Base-by-base conservation (phyloP, 2,888 invertebrate species). In the Sympetrum striolatum region DNA sequence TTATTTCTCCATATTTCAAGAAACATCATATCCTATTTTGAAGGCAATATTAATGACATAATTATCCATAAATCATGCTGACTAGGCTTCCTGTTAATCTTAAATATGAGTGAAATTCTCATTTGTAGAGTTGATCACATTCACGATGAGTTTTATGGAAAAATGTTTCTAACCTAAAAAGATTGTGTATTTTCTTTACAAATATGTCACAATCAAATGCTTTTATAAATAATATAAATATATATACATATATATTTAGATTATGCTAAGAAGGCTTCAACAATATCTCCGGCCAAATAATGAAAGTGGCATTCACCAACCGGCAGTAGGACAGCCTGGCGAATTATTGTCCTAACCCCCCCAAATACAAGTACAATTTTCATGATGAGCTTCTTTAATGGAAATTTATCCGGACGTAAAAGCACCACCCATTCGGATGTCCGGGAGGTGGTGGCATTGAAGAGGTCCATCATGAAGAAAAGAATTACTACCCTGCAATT, bases 11-110 rank as follows among this genome's bases (percentile, higher is more conserved):
- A 14, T 58, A 44, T 58, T 22, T 37, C 18, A 10, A 64, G 31
- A 60, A 37, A n/a, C 37, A 31, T 60, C 60, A 86, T 60, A 64
- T 22, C 37, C 37, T 86, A 60, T 86, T 37, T 60, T 60, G 39
- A 86, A 48, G 82, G 86, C 86, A 64, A 86, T 86, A 86, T 86
- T n/a, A 86, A 37, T 86, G 86, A 86, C 8, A 8, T 86, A 37
- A 60, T 60, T 37, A n/a, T 86, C 37, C 64, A 64, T 86, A 60
- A 60, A 35, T 37, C 25, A 35, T 86, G 14, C 58, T 58, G 18
- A 35, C 6, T 86, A 86, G 86, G n/a, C 86, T 86, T 64, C 86
- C 60, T 86, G 6, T 60, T 82, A 60, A 14, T 35, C 35, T 31
- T 53, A 35, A 35, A 31, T 31, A 31, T 31, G 22, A 25, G 31